Base-by-base conservation (phyloP, 23 tunicate genomes). In the Oikopleura dioica region DNA sequence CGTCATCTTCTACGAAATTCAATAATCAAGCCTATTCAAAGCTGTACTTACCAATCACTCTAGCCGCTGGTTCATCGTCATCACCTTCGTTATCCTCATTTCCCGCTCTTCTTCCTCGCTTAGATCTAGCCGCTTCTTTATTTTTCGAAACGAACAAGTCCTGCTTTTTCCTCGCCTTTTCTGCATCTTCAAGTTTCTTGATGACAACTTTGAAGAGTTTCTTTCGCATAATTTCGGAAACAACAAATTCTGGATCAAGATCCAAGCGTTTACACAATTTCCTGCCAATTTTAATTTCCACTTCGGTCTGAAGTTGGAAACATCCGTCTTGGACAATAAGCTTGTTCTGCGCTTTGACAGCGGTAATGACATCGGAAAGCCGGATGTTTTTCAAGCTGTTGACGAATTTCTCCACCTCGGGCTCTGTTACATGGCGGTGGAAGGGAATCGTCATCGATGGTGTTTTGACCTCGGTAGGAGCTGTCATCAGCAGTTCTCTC, bases 401-500 rank as follows among this genome's bases (percentile, higher is more conserved):
- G 55, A 9, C 9, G 21, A 44, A 44, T 44, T 44, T 44, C 16
- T 44, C 55, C 55, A 21, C 55, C 26, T 86, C 92, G 36, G 69
- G 26, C 37, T 75, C 77, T n/a, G 78, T 58, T 35, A 37, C 36
- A 0, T 81, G 87, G 4, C 63, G 79, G 0, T 1, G 35, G 0
- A 91, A 89, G 35, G 97, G 97, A 69, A 91, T 84, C 1, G 86
- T 78, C 36, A 91, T 63, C 29, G 80, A 84, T 23, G 97, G 97
- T 21, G 97, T 91, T 30, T 83, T 82, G 77, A 87, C 78, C n/a
- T 79, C 63, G 36, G 76, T 78, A 35, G 77, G 36, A 12, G 83
- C 86, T n/a, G 69, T 76, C 97, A 91, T 86, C 38, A 91, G 58
- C 36, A 91, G 85, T 68, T 91, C 97, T 37, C 92, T 87, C 68